phyloP scores from a whole-genome alignment of 1,140 invertebrate species.

The Cheumatopsyche charites region DNA sequence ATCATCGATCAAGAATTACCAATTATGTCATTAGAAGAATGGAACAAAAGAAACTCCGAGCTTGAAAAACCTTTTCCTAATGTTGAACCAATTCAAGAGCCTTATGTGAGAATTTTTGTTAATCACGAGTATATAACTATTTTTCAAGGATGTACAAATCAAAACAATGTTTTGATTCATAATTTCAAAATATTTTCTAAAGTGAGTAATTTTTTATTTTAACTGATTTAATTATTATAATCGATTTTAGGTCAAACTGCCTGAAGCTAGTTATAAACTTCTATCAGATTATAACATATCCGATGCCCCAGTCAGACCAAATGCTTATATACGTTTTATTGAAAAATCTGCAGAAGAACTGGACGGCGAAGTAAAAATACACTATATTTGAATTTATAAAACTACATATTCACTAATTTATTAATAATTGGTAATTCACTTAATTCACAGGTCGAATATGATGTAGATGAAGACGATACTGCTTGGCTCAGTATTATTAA shows the following conservation, averaged over 20 bases:
- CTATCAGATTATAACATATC: conserved; percentile 78
- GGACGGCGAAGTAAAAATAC: conserved; percentile 71
- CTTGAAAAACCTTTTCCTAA: conserved; percentile 59
- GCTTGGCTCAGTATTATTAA: conserved; percentile 92
- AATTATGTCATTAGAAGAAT: conserved; percentile 69
- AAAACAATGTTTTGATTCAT: too few species aligned
- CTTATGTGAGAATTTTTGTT: conserved; percentile 53
- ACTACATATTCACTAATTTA: neutral
- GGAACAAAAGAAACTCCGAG: conserved; percentile 64
- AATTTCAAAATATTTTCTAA: too few species aligned
- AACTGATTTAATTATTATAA: too few species aligned
- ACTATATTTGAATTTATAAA: conserved; percentile 16
- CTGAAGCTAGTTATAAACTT: conserved; percentile 83
- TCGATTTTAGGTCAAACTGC: conserved; percentile 64
- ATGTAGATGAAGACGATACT: conserved; percentile 96
- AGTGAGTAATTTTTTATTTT: too few species aligned
- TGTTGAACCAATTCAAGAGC: conserved; percentile 61
- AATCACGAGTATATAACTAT: too few species aligned
- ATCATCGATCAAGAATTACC: conserved; percentile 67
- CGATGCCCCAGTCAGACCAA: conserved; percentile 79
- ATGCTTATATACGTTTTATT: conserved; percentile 88
- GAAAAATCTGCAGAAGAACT: conserved; percentile 94
- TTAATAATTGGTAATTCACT: conserved; percentile 20
- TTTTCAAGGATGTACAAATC: too few species aligned
- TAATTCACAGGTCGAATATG: conserved; percentile 82